phyloP scores from a whole-genome alignment of 1,140 invertebrate species.

The Cotesia glomerata region DNA sequence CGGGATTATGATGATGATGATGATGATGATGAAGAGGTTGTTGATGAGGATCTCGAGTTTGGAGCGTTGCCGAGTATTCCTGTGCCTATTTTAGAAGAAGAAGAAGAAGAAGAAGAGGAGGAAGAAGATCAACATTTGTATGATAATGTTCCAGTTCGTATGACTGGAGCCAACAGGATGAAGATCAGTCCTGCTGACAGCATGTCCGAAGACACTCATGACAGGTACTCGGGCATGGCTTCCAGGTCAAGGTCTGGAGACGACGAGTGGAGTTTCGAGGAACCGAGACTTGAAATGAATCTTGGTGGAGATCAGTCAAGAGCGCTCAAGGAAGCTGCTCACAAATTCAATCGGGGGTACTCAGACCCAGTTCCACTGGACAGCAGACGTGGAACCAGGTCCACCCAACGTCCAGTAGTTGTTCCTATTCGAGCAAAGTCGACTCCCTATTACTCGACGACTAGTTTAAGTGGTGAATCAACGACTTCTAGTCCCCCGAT shows the following conservation, averaged over 20 bases:
- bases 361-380: constrained; percentile 43
- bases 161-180: constrained; percentile 49
- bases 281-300: constrained; percentile 36
- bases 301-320: constrained; percentile 10
- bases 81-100: constrained; percentile 55
- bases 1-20: constrained; percentile 50
- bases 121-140: constrained; percentile 46
- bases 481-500: constrained; percentile 61
- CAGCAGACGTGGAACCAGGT: constrained; percentile 48
- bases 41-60: constrained; percentile 37
- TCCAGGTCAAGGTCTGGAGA: constrained; percentile 43
- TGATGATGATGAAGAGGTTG: constrained; percentile 42
- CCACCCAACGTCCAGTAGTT: constrained; percentile 56
- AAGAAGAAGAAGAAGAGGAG: constrained; percentile 55
- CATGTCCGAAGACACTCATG: constrained; percentile 57
- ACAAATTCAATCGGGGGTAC: constrained; percentile 46
- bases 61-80: constrained; percentile 39
- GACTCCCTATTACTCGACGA: constrained; percentile 60
- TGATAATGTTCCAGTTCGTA: constrained; percentile 58
- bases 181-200: constrained; percentile 53
- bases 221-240: constrained; percentile 52
- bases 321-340: constrained; percentile 16
- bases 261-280: constrained; percentile 56
- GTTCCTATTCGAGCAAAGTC: constrained; percentile 56
- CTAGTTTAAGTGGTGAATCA: constrained; percentile 60